These are phyloP conservation scores for Nebria brevicollis DNA, from an alignment of 2,888 invertebrate species.

Conservation along the genomic window DNA sequence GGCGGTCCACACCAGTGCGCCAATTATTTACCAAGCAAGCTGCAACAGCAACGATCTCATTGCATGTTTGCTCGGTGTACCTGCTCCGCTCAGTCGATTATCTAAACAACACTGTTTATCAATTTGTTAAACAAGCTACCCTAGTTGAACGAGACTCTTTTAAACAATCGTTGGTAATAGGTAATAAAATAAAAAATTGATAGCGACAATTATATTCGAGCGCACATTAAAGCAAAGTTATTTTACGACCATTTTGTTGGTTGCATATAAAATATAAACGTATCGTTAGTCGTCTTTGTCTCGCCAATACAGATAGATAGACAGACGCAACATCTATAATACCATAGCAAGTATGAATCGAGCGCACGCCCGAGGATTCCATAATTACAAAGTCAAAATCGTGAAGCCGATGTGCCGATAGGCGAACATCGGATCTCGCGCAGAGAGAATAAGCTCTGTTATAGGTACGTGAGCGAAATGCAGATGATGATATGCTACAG, in stretches of 20 bases:
- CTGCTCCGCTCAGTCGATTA: conserved; percentile 20
- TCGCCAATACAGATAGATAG: not conserved
- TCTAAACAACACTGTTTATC: conserved; percentile 23
- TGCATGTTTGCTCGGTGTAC: not conserved
- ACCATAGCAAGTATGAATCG: conserved; percentile 3
- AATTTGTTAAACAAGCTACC: conserved; percentile 31
- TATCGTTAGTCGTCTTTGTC: not conserved
- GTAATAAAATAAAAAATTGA: conserved; percentile 6
- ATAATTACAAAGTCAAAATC: conserved; percentile 64
- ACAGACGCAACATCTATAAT: not conserved
- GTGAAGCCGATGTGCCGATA: conserved; percentile 48
- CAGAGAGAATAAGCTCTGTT: not conserved
- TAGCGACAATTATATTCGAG: conserved; percentile 35
- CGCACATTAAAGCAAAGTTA: conserved; percentile 32
- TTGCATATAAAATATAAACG: conserved; percentile 36
- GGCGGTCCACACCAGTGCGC: not conserved
- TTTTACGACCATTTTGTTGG: conserved; percentile 45
- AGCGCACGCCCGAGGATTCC: conserved; percentile 53
- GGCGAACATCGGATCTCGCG: conserved; percentile 34
- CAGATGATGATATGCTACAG: conserved; percentile 42
- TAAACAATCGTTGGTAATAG: too few relatives aligned
- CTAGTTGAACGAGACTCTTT: too few relatives aligned
- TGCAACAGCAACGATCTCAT: conserved; percentile 3
- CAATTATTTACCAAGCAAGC: conserved; percentile 30
- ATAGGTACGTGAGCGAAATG: conserved; percentile 40